phyloP scores from a whole-genome alignment of 2,113 vertebrate species.

The Lethenteron camtschaticum region DNA sequence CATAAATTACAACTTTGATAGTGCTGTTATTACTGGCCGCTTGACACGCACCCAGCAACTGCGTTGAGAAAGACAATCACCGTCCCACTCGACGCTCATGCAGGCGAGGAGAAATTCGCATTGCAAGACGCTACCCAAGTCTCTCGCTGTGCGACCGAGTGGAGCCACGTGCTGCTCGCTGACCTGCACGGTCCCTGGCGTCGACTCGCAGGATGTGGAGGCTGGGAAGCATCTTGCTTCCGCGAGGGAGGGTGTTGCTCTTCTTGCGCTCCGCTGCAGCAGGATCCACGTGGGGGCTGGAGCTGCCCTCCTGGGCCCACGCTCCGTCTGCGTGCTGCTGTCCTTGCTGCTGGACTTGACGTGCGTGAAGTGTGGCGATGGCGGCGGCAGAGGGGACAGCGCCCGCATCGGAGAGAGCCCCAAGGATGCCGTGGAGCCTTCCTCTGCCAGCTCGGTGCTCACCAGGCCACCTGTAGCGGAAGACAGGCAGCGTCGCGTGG shows the following conservation, averaged over 20 bases:
- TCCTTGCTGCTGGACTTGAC: conserved; percentile 33
- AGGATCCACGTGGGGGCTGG: conserved; percentile 9
- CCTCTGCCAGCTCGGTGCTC: not conserved
- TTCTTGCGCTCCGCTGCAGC: conserved; percentile 8
- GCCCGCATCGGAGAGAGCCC: conserved; percentile 1
- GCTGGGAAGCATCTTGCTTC: not conserved
- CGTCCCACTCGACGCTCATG: too few relatives aligned
- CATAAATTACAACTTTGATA: too few relatives aligned
- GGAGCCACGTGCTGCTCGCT: too few relatives aligned
- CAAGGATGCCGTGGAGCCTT: not conserved
- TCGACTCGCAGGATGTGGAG: too few relatives aligned
- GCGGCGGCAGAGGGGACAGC: not conserved
- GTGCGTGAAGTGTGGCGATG: conserved; percentile 16
- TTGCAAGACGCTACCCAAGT: too few relatives aligned
- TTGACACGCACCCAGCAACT: too few relatives aligned
- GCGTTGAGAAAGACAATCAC: too few relatives aligned
- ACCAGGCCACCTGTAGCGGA: not conserved
- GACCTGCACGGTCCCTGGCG: too few relatives aligned
- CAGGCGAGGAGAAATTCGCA: too few relatives aligned
- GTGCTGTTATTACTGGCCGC: too few relatives aligned
- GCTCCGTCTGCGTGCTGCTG: conserved; percentile 49
- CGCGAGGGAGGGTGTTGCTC: conserved; percentile 3
- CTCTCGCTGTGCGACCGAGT: too few relatives aligned
- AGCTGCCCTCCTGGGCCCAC: conserved; percentile 9
- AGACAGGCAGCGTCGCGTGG: not conserved